phyloP scores from a whole-genome alignment of 2,113 vertebrate genomes.

The Peromyscus leucopus region DNA sequence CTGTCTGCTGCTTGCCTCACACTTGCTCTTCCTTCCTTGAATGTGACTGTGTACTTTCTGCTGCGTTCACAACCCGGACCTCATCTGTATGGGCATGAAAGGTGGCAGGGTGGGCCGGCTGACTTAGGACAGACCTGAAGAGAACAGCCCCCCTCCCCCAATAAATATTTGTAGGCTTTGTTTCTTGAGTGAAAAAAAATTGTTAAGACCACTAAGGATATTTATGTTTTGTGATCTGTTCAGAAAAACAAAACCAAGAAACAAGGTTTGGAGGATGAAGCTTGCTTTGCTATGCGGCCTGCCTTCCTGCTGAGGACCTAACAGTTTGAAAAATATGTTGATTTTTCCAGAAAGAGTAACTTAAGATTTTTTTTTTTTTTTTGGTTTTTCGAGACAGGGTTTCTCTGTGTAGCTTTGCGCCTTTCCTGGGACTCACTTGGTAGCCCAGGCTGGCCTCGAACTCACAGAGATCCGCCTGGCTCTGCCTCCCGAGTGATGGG shows the following conservation, averaged over 20 bases:
- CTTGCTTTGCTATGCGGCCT: background rate
- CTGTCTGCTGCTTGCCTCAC: background rate
- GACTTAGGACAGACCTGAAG: background rate
- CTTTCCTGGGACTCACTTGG: no score
- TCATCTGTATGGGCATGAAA: background rate
- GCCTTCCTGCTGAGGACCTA: background rate
- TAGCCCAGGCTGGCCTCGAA: no score
- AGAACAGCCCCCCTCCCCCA: background rate
- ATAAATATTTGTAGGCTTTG: background rate
- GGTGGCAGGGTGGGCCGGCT: background rate
- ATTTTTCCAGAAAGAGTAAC: constrained; percentile 15
- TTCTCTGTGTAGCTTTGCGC: no score
- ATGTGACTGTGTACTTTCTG: constrained; percentile 22
- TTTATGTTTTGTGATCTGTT: constrained; percentile 57
- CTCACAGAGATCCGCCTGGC: no score
- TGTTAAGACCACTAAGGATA: constrained; percentile 28
- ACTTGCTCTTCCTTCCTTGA: background rate
- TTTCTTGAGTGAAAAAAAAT: constrained; percentile 43
- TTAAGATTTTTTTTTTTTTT: constrained; percentile 59
- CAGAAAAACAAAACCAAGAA: constrained; percentile 58
- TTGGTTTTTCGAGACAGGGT: no score
- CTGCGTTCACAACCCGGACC: background rate
- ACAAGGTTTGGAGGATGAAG: background rate
- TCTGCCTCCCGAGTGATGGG: no score
- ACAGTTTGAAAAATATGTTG: constrained; percentile 2